These are phyloP conservation scores for Centropus bengalensis DNA, from an alignment of 2,113 vertebrate genomes.

Conservation along the genomic window DNA sequence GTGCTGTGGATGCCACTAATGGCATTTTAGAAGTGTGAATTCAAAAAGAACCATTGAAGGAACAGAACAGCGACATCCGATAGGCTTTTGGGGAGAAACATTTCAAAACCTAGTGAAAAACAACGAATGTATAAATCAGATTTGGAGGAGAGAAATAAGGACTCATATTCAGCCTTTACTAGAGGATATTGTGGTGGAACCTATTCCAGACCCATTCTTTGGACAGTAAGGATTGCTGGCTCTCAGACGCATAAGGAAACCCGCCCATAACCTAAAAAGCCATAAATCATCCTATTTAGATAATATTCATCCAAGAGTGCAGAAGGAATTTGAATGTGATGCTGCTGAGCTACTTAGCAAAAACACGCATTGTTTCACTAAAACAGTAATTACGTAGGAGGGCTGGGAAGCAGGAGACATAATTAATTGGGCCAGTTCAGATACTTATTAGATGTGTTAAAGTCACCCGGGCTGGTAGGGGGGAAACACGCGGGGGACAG, in stretches of 20 bases:
- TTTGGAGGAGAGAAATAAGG: background rate
- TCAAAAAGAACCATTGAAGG: background rate
- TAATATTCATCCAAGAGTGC: background rate
- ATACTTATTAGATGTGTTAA: background rate
- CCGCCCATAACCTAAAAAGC: background rate
- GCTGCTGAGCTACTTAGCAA: background rate
- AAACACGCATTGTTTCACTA: background rate
- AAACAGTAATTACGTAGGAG: background rate
- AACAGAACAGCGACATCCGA: background rate
- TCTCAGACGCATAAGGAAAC: background rate
- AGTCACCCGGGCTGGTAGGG: background rate
- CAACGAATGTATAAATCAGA: background rate
- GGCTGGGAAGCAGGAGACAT: background rate
- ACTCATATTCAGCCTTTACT: background rate
- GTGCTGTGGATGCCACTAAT: background rate
- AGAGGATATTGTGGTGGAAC: background rate
- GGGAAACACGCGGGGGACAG: background rate
- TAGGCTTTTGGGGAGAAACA: rapidly evolving
- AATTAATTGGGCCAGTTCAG: background rate
- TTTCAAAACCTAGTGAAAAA: background rate
- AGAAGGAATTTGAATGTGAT: background rate
- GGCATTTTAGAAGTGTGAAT: background rate
- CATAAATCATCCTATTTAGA: background rate
- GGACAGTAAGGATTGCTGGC: background rate
- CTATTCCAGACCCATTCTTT: background rate